A percentile compares a stretch with the other conserved stretches of the same genome.
phyloP scores from a whole-genome alignment of 2,888 invertebrate genomes.

The Caenorhabditis macrosperma region DNA sequence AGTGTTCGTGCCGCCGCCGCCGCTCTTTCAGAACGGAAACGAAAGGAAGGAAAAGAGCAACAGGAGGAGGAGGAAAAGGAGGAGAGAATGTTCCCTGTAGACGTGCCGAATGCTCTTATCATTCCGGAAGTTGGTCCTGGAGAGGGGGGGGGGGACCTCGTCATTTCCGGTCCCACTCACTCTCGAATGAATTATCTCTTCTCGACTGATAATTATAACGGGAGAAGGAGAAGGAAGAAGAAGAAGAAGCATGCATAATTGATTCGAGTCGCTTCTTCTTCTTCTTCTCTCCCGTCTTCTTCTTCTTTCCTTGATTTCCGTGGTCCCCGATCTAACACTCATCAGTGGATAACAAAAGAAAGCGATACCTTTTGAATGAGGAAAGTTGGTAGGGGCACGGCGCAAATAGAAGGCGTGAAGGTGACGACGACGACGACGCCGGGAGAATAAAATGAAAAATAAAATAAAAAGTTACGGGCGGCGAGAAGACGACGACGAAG shows the following conservation, averaged over 20 bases:
- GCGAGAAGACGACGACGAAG: not conserved
- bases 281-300: conserved; percentile 1
- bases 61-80: not conserved
- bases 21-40: conserved; percentile 4
- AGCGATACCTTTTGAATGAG: conserved; percentile 21
- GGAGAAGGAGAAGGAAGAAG: not conserved
- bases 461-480: conserved; percentile 30
- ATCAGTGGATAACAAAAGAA: not conserved
- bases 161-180: conserved; percentile 17
- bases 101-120: conserved; percentile 12
- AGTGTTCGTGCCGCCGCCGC: conserved; percentile 17
- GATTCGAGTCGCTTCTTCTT: conserved; percentile 32
- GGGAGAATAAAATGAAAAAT: conserved; percentile 44
- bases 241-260: conserved; percentile 41
- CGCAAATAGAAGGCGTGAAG: conserved; percentile 8
- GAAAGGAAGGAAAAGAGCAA: conserved; percentile 19
- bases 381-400: conserved; percentile 20
- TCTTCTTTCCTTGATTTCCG: not conserved
- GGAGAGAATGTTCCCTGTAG: not conserved
- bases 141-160: conserved; percentile 1
- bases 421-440: not conserved
- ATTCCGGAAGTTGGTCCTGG: conserved; percentile 10
- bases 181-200: conserved; percentile 19
- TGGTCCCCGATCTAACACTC: no score
- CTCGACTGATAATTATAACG: conserved; percentile 37